A percentile compares a stretch with the other conserved stretches of the same genome.
Conservation (phyloP, 2,113 vertebrate species). For the Hassar affinis region DNA sequence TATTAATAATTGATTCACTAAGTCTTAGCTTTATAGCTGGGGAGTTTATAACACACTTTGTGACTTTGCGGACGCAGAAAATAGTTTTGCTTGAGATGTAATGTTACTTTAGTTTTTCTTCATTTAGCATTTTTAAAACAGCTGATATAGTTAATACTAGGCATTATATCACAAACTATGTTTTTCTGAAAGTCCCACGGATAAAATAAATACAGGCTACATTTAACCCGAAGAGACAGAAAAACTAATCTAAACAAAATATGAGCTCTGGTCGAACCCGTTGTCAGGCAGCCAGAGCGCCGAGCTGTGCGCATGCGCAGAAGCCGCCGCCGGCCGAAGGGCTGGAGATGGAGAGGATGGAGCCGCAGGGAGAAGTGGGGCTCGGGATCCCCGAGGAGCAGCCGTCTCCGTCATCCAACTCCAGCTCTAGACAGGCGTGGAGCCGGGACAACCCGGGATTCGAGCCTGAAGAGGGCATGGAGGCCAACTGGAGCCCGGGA, state of each 20-base stretch:
- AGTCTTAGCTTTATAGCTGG: background rate
- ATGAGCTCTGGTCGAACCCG: constrained; percentile 75
- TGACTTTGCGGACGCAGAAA: background rate
- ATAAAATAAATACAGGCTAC: background rate
- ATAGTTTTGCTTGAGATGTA: background rate
- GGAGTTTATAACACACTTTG: background rate
- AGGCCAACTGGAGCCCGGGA: constrained; percentile 80
- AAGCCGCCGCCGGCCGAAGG: constrained; percentile 62
- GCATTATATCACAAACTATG: background rate
- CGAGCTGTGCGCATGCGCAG: constrained; percentile 41
- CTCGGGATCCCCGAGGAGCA: constrained; percentile 70
- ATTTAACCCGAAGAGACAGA: background rate
- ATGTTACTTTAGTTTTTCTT: background rate
- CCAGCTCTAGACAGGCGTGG: constrained; percentile 89
- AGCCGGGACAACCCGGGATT: constrained; percentile 92
- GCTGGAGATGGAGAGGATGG: constrained; percentile 76
- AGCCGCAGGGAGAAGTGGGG: constrained; percentile 67
- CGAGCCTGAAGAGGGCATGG: constrained; percentile 87
- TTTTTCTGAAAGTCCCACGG: background rate
- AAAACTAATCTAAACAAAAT: background rate
- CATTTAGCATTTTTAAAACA: background rate
- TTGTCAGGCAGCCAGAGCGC: constrained; percentile 67
- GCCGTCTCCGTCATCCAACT: constrained; percentile 74
- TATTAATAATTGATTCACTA: background rate
- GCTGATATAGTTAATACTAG: background rate